Percentiles rank a stretch among this genome's conserved stretches.
phyloP scores from a whole-genome alignment of 2,797 vertebrate genomes.

The Lagodon rhomboides region DNA sequence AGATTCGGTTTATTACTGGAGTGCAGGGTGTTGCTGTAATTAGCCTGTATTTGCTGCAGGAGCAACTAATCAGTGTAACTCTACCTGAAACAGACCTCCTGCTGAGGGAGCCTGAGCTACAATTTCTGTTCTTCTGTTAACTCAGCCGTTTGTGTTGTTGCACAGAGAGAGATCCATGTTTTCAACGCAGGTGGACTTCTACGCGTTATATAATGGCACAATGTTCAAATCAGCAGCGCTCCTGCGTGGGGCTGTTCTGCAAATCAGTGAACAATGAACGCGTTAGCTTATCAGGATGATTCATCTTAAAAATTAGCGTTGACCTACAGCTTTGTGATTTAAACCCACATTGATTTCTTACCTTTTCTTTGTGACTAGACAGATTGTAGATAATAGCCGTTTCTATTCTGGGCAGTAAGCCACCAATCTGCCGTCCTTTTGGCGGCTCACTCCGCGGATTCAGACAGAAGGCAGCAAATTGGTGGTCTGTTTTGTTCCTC shows the following conservation, averaged over 20 bases:
- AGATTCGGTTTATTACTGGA: slow-evolving; percentile 26
- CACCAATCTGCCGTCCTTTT: too few species aligned
- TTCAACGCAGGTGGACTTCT: slow-evolving; percentile 19
- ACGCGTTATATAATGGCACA: not conserved
- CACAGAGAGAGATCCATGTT: slow-evolving; percentile 34
- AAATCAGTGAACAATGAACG: slow-evolving; percentile 31
- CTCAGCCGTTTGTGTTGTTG: slow-evolving; percentile 30
- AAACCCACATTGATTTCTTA: slow-evolving; percentile 2
- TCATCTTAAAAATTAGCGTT: slow-evolving; percentile 39
- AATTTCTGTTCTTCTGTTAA: slow-evolving; percentile 44
- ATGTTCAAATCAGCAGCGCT: slow-evolving; percentile 19
- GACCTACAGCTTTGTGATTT: not conserved
- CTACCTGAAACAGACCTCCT: slow-evolving; percentile 48
- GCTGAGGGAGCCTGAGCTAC: slow-evolving; percentile 39
- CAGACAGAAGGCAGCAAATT: too few species aligned
- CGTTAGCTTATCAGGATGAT: slow-evolving; percentile 20
- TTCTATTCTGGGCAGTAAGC: too few species aligned
- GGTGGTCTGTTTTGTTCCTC: too few species aligned
- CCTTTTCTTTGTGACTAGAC: not conserved
- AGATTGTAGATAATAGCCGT: too few species aligned
- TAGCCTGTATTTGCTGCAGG: slow-evolving; percentile 46
- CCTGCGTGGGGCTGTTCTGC: not conserved
- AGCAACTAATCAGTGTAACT: slow-evolving; percentile 56
- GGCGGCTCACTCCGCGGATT: too few species aligned
- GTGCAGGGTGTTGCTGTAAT: slow-evolving; percentile 57